Conservation (phyloP, 2,113 vertebrate species). For the Scolopax mira region DNA sequence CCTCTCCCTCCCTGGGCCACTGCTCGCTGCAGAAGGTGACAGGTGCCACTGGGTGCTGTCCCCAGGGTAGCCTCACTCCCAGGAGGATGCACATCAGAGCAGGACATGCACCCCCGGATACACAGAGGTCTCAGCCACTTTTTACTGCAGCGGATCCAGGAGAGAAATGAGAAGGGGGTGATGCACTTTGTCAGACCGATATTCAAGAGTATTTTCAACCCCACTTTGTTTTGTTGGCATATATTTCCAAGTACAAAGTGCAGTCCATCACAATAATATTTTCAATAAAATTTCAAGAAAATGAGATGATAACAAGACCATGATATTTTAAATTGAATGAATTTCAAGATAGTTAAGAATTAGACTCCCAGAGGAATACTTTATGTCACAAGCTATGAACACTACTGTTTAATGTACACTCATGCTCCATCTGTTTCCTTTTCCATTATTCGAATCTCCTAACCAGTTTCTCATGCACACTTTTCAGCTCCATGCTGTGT, state of each 20-base stretch:
- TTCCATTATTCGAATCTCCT: conserved; percentile 94
- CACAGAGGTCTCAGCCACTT: not conserved
- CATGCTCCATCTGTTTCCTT: conserved; percentile 96
- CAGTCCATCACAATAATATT: conserved; percentile 76
- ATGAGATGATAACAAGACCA: conserved; percentile 87
- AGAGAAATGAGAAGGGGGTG: not conserved
- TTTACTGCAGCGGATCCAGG: not conserved
- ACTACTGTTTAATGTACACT: conserved; percentile 98
- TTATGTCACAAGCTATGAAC: conserved; percentile 89
- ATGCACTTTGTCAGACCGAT: not conserved
- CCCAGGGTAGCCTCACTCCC: not conserved
- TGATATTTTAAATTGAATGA: conserved; percentile 96
- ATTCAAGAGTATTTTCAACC: conserved; percentile 6
- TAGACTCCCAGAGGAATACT: conserved; percentile 90
- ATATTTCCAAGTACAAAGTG: conserved; percentile 58
- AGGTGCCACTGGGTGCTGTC: not conserved
- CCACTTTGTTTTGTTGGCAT: conserved; percentile 29
- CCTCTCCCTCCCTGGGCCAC: not conserved
- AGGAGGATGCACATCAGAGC: not conserved
- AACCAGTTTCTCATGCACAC: conserved; percentile 96
- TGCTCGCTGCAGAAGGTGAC: not conserved
- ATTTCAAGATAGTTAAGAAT: conserved; percentile 98
- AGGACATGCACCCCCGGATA: not conserved
- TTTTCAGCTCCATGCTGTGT: conserved; percentile 96
- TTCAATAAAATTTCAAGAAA: conserved; percentile 82